Conservation (phyloP, 2,113 vertebrate genomes). For the Pomatostomus ruficeps region DNA sequence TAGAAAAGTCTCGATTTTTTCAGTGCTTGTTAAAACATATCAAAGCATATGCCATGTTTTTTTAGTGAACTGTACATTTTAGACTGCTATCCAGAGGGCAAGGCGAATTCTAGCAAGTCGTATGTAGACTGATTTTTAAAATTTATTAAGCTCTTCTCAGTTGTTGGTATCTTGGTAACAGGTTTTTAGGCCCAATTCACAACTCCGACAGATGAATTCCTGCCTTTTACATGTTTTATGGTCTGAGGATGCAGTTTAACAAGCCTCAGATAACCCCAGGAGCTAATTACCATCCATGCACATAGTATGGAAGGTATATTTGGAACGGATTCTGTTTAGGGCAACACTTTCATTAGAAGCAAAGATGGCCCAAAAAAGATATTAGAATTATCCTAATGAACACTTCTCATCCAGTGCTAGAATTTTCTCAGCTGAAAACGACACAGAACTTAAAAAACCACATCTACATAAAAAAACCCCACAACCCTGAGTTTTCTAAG, state of each 20-base stretch:
- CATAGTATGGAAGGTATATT: neutral
- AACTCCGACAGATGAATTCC: neutral
- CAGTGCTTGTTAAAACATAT: neutral
- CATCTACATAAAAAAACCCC: fast-evolving
- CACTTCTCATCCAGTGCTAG: neutral
- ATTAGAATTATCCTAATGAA: neutral
- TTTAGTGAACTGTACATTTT: neutral
- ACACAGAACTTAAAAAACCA: neutral
- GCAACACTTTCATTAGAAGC: neutral
- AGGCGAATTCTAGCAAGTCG: neutral
- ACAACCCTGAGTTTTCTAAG: neutral
- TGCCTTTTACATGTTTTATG: neutral
- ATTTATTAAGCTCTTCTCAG: neutral
- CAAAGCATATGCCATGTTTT: neutral
- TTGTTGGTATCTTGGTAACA: neutral
- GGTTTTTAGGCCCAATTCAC: neutral
- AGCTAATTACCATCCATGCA: neutral
- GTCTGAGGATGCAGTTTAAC: neutral
- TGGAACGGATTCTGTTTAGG: neutral
- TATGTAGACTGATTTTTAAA: neutral
- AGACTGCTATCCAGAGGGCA: neutral
- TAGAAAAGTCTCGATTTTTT: neutral
- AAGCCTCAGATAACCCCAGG: neutral
- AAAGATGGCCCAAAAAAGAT: neutral
- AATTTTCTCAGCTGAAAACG: neutral